phyloP scores from a whole-genome alignment of 2,113 vertebrate genomes.

The Embiotoca jacksoni region DNA sequence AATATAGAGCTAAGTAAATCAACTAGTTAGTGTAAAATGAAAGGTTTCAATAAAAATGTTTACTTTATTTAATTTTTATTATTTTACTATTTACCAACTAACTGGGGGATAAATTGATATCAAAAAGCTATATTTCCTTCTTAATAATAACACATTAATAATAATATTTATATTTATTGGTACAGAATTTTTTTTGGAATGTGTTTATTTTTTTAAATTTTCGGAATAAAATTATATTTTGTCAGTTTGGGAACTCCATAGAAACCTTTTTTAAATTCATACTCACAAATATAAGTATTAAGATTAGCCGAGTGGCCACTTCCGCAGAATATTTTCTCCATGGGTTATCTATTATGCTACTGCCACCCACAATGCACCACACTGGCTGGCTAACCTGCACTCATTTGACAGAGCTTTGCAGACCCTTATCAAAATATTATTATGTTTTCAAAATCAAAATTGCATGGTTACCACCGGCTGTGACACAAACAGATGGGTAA shows the following conservation, averaged over 20 bases:
- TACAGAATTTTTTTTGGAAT: too few species aligned
- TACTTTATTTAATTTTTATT: too few species aligned
- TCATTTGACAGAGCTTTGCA: conserved; percentile 37
- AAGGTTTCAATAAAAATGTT: too few species aligned
- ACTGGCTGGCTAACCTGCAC: conserved; percentile 9
- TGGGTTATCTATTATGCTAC: conserved; percentile 44
- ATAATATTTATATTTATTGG: background rate
- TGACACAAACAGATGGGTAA: conserved; percentile 45
- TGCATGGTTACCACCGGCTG: conserved; percentile 50
- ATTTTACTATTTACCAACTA: background rate
- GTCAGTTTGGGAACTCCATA: background rate
- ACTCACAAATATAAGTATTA: conserved; percentile 17
- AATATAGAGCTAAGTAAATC: too few species aligned
- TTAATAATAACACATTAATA: background rate
- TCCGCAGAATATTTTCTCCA: background rate
- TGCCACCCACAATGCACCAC: conserved; percentile 4
- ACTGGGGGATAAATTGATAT: background rate
- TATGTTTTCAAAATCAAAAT: conserved; percentile 59
- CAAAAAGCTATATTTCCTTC: background rate
- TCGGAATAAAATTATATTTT: background rate
- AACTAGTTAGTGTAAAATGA: too few species aligned
- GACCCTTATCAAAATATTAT: conserved; percentile 54
- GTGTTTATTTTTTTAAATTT: too few species aligned
- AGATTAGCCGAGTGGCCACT: conserved; percentile 21
- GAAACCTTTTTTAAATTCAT: background rate